Base-by-base conservation (phyloP, 1,140 invertebrate species). In the Panagrolaimus sp. region DNA sequence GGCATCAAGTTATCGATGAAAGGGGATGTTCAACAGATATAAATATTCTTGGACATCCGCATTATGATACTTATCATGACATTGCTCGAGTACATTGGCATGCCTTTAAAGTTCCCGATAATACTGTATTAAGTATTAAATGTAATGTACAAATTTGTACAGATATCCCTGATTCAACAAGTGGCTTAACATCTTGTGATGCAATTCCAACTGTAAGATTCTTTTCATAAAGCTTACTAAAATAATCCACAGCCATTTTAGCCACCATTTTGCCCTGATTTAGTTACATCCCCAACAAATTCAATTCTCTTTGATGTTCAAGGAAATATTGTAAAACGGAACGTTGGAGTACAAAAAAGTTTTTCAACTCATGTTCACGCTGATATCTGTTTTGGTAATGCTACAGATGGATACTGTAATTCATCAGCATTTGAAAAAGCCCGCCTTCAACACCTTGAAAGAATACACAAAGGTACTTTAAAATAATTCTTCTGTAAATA, bases 21-120 rank as follows among this genome's bases (percentile, higher is more conserved):
- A 65, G 73, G 62, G 80, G 78, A 14, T 82, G 80, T 67, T 82
- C 80, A 16, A 79, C 77, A 3, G 80, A 82, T 69, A 71, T 83
- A 47, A 78, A 80, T 43, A 81, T 83, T 47, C 65, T 82, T 27
- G 77, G 63, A 5, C 81, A 82, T 70, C 81, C 79, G 0, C 78
- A 81, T 42, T 82, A 82, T 65, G 81, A 82, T 73, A 82, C 81
- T 25, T 83, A 80, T 57, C 79, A 83, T 46, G 80, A 82, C 63
- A 62, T 78, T 13, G 81, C 74, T 0, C 65, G 77, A 13, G 72
- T 77, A 25, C 79, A 82, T 51, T 78, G 77, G 79, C 75, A 78
- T 48, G 80, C 80, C 0, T 82, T 82, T 65, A 83, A 83, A 66
- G 74, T 81, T 9, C 80, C 80, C 31, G 80, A 82, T 61, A 77